phyloP scores from a whole-genome alignment of 2,797 vertebrate species.

The Danio albolineatus region DNA sequence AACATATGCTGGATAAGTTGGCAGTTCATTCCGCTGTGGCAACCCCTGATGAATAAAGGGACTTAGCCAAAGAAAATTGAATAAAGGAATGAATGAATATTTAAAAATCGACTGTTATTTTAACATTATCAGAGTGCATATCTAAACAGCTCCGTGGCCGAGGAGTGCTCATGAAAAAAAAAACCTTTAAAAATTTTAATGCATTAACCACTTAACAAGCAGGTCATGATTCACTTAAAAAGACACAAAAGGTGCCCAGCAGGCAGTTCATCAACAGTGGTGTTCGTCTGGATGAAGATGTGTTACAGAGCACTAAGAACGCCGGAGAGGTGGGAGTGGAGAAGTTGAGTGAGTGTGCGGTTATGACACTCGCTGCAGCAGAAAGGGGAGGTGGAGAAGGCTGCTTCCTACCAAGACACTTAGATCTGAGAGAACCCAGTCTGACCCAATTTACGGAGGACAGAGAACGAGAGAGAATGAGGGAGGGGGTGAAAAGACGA shows the following conservation, averaged over 20 bases:
- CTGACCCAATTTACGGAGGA: slow-evolving; percentile 64
- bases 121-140: background rate
- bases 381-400: slow-evolving; percentile 1
- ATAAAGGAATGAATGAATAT: background rate
- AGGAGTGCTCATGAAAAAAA: background rate
- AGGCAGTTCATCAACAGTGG: slow-evolving; percentile 1
- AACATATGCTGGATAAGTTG: too few species aligned
- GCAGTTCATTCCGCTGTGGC: too few species aligned
- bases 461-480: slow-evolving; percentile 18
- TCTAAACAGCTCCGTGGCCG: background rate
- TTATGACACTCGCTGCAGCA: slow-evolving; percentile 33
- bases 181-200: slow-evolving; percentile 17
- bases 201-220: slow-evolving; percentile 3
- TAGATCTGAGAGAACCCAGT: slow-evolving; percentile 59
- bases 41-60: too few species aligned
- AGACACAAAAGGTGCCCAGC: slow-evolving; percentile 6
- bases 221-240: slow-evolving; percentile 3
- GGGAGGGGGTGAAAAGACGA: slow-evolving; percentile 9
- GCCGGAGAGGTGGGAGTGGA: slow-evolving; percentile 24
- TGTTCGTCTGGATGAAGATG: slow-evolving; percentile 21
- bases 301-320: slow-evolving; percentile 24
- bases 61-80: too few species aligned
- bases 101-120: background rate
- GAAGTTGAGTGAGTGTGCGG: slow-evolving; percentile 33
- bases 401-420: slow-evolving; percentile 54